Conservation (phyloP, 2,888 invertebrate genomes). For the Callinectes sapidus region DNA sequence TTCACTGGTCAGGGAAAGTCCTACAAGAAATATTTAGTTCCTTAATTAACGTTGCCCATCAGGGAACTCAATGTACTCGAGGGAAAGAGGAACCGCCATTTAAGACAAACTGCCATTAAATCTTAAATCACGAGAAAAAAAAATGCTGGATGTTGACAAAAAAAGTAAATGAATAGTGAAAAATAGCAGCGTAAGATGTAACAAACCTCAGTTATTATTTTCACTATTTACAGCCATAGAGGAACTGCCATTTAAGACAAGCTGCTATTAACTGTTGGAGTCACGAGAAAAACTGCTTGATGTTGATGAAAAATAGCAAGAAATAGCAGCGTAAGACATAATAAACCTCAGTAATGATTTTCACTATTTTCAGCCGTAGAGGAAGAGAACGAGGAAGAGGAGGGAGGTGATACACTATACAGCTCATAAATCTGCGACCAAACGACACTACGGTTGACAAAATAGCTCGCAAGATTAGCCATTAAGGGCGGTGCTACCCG, state of each 20-base stretch:
- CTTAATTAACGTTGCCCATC: slow-evolving; percentile 12
- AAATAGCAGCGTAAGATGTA: background rate
- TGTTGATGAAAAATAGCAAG: background rate
- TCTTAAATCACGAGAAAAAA: background rate
- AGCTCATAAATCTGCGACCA: too few relatives aligned
- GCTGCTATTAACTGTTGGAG: background rate
- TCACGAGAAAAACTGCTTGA: background rate
- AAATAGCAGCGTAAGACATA: background rate
- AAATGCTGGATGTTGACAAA: background rate
- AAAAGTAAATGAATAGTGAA: background rate
- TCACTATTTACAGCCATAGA: too few relatives aligned
- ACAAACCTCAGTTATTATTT: too few relatives aligned
- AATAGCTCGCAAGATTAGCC: background rate
- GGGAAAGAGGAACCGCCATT: background rate
- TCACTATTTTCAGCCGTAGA: background rate
- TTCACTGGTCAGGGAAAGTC: background rate
- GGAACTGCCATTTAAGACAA: background rate
- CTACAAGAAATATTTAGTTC: background rate
- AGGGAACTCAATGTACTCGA: background rate
- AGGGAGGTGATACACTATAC: background rate
- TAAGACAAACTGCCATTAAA: background rate
- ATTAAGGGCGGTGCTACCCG: too few relatives aligned
- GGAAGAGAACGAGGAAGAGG: background rate
- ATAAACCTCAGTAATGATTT: background rate
- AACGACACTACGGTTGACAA: background rate